Evolutionary conservation across 2,797 vertebrate genomes (phyloP), one percentile per base, ranked within the genome.

Genomic region (Lagorchestes hirsutus): DNA sequence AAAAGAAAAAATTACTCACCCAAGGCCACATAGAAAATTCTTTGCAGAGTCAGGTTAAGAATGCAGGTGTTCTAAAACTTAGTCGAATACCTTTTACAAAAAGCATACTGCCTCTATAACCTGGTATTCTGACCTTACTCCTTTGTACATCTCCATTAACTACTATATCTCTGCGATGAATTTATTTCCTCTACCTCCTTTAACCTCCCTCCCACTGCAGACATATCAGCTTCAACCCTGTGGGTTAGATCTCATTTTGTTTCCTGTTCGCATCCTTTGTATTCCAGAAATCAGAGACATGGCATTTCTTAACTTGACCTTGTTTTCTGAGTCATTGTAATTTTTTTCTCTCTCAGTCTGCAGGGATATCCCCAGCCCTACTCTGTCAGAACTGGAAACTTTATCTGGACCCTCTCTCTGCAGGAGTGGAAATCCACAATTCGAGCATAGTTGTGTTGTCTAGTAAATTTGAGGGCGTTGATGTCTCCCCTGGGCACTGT

Each of bases 211-310:
- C 90, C 95, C n/a, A 13, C 22, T 9, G 58, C 54, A 0, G 28
- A 0, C 28, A 14, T n/a, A 5, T 82, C 34, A 93, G 24, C 16
- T 10, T 28, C 54, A 90, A 18, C 14, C 13, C 46, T 13, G 91
- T 22, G 5, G n/a, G 22, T n/a, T 57, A 0, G 29, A 58, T 92
- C 58, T 67, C 93, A 90, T 50, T n/a, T 67, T 1, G 57, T 94
- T 93, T 97, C 67, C 0, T 34, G 29, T 52, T 50, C 54, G 50
- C 5, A 50, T 74, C 40, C 31, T 62, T 95, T 90, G 34, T 74
- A 4, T 95, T 94, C 54, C 92, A 93, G 55, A 52, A 93, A 93
- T 90, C 22, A 12, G 28, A 82, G 82, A 40, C 46, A 5, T 40
- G 87, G 31, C 59, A 54, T 91, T 93, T 94, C 59, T 96, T n/a